Evolutionary conservation across 2,113 vertebrate genomes (phyloP), one percentile per base, ranked within the genome.

Genomic region (Erythrolamprus reginae): DNA sequence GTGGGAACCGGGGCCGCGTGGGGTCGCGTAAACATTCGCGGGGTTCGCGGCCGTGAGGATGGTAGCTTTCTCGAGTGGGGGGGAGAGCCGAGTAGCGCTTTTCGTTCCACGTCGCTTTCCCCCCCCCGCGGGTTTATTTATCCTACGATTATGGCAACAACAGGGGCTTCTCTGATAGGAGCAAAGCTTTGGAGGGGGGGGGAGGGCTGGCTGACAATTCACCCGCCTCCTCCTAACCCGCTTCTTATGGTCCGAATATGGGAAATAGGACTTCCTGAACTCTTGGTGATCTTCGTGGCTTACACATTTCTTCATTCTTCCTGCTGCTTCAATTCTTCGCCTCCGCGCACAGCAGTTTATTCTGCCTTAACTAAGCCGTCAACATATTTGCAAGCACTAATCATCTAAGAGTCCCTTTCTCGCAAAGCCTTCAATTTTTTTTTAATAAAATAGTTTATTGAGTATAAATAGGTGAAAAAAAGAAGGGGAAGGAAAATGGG

Each of bases 1-100:
- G 97, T 97, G 12, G 12, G 26, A 50, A 1, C 0, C n/a, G n/a
- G 15, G 47, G 83, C 26, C 47, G 2, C 0, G 48, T 15, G 24
- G 24, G 47, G 45, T 28, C 70, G 33, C 33, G 19, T 77, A 42
- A 42, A 42, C 70, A 8, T 8, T 10, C 28, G 13, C 83, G 13
- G 24, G 13, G 13, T 48, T 84, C 26, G 47, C 8, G 45, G 45
- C 21, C 8, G 83, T 15, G 26, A 28, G 47, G 42, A 24, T 42
- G 19, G 82, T 26, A 47, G 10, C 24, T 48, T 47, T 47, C 47
- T 28, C 47, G 26, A 3, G 45, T 2, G 47, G 23, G 23, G 24
- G 24, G 24, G 45, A 3, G 19, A n/a, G n/a, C n/a, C 10, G 23
- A 77, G 6, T 2, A 38, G 33, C 17, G 33, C 33, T 33, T 77